A percentile compares a stretch with the other conserved stretches of the same genome.
These are phyloP conservation scores for Palythoa grandiflora DNA, from an alignment of 92 coral and sea anemone genomes.

Conservation along the genomic window DNA sequence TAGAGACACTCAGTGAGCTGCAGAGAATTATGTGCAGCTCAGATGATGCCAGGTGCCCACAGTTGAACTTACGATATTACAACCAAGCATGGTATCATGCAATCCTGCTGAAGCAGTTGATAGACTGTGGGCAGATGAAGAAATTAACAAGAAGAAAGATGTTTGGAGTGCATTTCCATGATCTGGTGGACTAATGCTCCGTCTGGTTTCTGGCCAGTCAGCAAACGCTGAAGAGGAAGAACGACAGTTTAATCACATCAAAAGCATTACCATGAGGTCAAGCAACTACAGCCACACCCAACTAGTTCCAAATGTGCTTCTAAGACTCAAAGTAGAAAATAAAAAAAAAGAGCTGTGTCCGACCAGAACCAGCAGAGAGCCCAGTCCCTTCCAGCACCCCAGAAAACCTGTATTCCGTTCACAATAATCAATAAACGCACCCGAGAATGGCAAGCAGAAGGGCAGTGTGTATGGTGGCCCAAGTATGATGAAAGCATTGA, in stretches of 20 bases:
- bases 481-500: background rate
- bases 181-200: conserved; percentile 57
- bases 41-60: conserved; percentile 58
- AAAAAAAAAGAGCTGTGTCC: conserved; percentile 36
- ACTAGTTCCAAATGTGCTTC: conserved; percentile 39
- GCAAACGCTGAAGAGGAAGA: conserved; percentile 65
- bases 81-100: conserved; percentile 69
- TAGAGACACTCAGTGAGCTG: conserved; percentile 65
- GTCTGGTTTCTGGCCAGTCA: conserved; percentile 64
- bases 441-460: conserved; percentile 37
- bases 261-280: conserved; percentile 57
- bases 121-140: conserved; percentile 33
- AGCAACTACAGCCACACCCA: conserved; percentile 54
- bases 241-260: conserved; percentile 48
- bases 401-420: conserved; percentile 28
- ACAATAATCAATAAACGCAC: conserved; percentile 52
- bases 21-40: conserved; percentile 58
- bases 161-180: conserved; percentile 64
- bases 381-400: conserved; percentile 30
- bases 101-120: conserved; percentile 43
- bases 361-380: conserved; percentile 57
- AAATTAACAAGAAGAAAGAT: conserved; percentile 45
- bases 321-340: too few species aligned
- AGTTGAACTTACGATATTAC: conserved; percentile 60
- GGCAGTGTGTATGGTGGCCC: background rate